These are phyloP conservation scores for Phoebastria nigripes DNA, from an alignment of 2,797 vertebrate species.

Conservation along the genomic window DNA sequence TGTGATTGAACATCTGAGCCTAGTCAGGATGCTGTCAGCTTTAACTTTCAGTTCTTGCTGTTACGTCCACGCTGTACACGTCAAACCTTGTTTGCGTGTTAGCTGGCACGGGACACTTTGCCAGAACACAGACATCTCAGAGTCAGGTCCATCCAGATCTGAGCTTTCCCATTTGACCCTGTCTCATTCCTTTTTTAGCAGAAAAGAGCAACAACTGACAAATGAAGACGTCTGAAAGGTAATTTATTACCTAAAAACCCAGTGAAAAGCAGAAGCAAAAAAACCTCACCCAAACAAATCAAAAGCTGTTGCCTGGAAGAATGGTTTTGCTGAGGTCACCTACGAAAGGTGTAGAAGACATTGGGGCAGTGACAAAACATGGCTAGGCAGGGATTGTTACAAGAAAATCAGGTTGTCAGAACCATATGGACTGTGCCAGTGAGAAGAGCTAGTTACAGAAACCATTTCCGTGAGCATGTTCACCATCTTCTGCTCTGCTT, in stretches of 20 bases:
- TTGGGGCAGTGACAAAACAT: not conserved
- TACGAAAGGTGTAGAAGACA: not conserved
- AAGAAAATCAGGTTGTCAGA: not conserved
- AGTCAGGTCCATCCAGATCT: not conserved
- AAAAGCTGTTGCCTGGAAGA: not conserved
- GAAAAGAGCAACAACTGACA: not conserved
- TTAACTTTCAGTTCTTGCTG: not conserved
- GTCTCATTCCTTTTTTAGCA: not conserved
- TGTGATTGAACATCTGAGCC: not conserved
- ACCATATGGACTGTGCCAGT: not conserved
- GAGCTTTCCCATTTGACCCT: not conserved
- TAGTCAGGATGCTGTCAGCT: not conserved
- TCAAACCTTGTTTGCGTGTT: not conserved
- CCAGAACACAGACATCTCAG: not conserved
- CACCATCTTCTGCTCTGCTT: not conserved
- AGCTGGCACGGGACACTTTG: not conserved
- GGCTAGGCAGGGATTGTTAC: not conserved
- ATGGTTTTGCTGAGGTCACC: not conserved
- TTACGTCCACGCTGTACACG: accelerated
- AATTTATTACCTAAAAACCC: not conserved
- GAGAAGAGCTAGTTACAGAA: not conserved
- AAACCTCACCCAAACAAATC: not conserved
- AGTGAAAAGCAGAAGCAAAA: not conserved
- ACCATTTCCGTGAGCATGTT: not conserved
- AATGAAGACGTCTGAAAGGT: not conserved